Evolutionary conservation across 1,140 invertebrate genomes (phyloP).

Genomic region (Lanistes nyassanus): DNA sequence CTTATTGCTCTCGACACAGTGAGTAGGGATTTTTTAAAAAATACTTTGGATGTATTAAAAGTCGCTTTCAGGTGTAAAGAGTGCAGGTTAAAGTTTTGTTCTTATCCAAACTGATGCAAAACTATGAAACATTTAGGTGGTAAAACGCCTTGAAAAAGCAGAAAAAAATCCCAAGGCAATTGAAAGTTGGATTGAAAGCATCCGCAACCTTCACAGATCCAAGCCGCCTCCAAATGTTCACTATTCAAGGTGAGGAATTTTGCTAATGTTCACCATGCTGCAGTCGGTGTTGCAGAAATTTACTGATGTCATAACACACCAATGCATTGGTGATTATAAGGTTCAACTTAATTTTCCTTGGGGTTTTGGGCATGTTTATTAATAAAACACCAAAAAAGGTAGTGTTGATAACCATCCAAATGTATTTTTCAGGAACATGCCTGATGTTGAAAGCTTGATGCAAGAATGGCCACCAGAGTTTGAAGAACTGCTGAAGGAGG

Average conservation of each 20-base stretch:
- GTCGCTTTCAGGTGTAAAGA: too few relatives aligned
- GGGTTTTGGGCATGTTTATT: too few relatives aligned
- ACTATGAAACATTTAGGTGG: too few relatives aligned
- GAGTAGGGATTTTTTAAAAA: too few relatives aligned
- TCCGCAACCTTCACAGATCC: slow-evolving; percentile 85
- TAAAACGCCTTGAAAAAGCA: slow-evolving; percentile 86
- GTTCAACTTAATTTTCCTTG: background rate
- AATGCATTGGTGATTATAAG: background rate
- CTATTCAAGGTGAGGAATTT: slow-evolving; percentile 76
- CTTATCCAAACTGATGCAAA: too few relatives aligned
- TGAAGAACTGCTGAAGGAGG: slow-evolving; percentile 82
- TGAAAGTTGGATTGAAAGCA: slow-evolving; percentile 94
- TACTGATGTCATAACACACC: too few relatives aligned
- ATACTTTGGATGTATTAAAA: too few relatives aligned
- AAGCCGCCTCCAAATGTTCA: slow-evolving; percentile 88
- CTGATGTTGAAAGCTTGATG: slow-evolving; percentile 92
- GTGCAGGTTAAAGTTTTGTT: too few relatives aligned
- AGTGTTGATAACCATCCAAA: background rate
- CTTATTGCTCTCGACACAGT: too few relatives aligned
- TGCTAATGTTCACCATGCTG: background rate
- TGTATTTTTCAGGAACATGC: slow-evolving; percentile 80
- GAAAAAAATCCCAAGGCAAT: slow-evolving; percentile 89
- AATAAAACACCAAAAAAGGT: background rate
- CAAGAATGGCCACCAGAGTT: slow-evolving; percentile 93
- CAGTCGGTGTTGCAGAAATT: too few relatives aligned